Conservation (phyloP, 1,140 invertebrate species). For the Procambarus clarkii region DNA sequence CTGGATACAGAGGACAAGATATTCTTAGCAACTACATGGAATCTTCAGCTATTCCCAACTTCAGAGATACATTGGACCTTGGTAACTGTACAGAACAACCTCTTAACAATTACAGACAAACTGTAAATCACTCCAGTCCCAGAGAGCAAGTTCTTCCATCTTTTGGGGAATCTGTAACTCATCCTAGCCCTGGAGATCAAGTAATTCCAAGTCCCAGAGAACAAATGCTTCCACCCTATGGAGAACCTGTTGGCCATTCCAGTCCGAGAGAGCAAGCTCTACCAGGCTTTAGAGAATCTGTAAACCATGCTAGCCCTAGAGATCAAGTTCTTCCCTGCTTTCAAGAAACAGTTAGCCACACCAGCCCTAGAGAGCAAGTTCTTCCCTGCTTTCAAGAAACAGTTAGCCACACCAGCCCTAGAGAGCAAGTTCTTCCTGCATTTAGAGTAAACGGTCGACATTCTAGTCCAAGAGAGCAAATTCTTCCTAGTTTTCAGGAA, state of each 20-base stretch:
- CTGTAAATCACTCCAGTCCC: constrained; percentile 33
- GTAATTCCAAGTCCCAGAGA: constrained; percentile 29
- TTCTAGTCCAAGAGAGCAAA: constrained; percentile 35
- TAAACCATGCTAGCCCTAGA: constrained; percentile 46
- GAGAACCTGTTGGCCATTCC: constrained; percentile 12
- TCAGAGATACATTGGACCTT: constrained; percentile 11
- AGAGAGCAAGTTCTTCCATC: constrained; percentile 28
- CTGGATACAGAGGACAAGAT: constrained; percentile 44
- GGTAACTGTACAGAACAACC: constrained; percentile 26
- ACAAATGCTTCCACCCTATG: constrained; percentile 29
- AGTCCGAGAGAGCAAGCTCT: constrained; percentile 38
- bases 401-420: neutral
- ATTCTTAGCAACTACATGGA: constrained; percentile 48
- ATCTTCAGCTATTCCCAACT: neutral
- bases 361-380: constrained; percentile 47
- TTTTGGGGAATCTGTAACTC: constrained; percentile 7
- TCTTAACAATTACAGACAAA: constrained; percentile 20
- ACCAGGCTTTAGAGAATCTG: constrained; percentile 20
- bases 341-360: neutral
- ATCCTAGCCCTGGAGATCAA: constrained; percentile 33
- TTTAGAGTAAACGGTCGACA: constrained; percentile 2
- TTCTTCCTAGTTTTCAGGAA: constrained; percentile 31
- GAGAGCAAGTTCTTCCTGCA: constrained; percentile 18
- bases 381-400: neutral
- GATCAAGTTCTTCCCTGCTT: constrained; percentile 26